Evolutionary conservation across 92 coral and sea anemone species (phyloP).

Genomic region (Phenganax marumi): DNA sequence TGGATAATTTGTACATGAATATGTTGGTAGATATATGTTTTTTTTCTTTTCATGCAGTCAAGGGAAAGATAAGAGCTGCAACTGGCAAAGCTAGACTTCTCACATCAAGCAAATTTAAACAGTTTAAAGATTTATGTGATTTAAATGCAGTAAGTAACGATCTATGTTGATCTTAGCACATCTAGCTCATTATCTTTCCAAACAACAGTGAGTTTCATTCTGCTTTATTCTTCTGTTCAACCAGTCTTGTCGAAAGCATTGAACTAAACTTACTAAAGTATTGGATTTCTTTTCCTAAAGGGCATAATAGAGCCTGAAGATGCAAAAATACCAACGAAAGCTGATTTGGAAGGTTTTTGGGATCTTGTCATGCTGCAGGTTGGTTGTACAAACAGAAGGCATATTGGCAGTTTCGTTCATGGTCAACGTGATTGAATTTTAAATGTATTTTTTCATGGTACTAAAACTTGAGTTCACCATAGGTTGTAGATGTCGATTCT

Average conservation of each 20-base stretch:
- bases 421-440: no score
- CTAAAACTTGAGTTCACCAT: slow-evolving; percentile 7
- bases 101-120: slow-evolving; percentile 37
- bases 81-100: slow-evolving; percentile 42
- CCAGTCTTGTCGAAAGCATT: neutral
- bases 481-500: slow-evolving; percentile 86
- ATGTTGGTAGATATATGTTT: neutral
- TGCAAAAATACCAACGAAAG: slow-evolving; percentile 41
- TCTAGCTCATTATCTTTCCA: neutral
- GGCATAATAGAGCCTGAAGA: slow-evolving; percentile 15
- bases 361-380: slow-evolving; percentile 48
- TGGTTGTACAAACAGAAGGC: neutral
- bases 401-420: no score
- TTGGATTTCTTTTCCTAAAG: slow-evolving; percentile 1
- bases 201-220: neutral
- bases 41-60: slow-evolving; percentile 8
- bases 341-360: slow-evolving; percentile 45
- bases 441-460: neutral
- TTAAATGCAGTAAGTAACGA: slow-evolving; percentile 32
- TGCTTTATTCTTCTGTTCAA: neutral
- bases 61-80: slow-evolving; percentile 39
- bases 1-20: no score
- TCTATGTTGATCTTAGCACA: neutral
- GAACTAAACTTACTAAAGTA: neutral
- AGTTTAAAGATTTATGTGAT: slow-evolving; percentile 41